Evolutionary conservation across 2,797 vertebrate species (phyloP).

Genomic region (Intellagama lesueurii): DNA sequence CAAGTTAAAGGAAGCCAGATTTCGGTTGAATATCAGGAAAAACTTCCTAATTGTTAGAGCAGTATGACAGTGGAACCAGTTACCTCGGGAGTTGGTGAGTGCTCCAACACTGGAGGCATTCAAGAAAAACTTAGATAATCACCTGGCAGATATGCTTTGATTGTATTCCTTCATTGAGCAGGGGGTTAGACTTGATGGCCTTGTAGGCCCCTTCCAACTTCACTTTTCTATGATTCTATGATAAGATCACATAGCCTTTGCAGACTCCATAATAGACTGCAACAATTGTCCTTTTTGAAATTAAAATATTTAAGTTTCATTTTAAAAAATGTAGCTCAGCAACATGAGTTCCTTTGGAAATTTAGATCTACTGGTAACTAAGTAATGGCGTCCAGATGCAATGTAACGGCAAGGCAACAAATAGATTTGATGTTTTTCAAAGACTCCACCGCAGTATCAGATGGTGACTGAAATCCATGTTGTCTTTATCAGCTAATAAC

Average conservation of each 20-base stretch:
- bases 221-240: too few species aligned
- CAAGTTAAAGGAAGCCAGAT: too few species aligned
- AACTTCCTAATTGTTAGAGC: too few species aligned
- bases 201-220: too few species aligned
- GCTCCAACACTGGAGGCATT: too few species aligned
- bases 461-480: not conserved
- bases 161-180: too few species aligned
- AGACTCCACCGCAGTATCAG: constrained; percentile 31
- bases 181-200: too few species aligned
- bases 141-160: too few species aligned
- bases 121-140: too few species aligned
- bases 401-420: not conserved
- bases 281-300: not conserved
- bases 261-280: not conserved
- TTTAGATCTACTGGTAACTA: constrained; percentile 36
- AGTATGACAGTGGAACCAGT: too few species aligned
- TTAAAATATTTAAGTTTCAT: not conserved
- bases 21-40: too few species aligned
- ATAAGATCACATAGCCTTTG: not conserved
- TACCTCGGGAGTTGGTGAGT: too few species aligned
- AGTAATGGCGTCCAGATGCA: not conserved
- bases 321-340: not conserved
- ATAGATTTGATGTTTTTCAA: constrained; percentile 26
- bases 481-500: constrained; percentile 23
- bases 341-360: not conserved